Conservation (phyloP, 1,140 invertebrate species). For the Pseudomyrmex gracilis region DNA sequence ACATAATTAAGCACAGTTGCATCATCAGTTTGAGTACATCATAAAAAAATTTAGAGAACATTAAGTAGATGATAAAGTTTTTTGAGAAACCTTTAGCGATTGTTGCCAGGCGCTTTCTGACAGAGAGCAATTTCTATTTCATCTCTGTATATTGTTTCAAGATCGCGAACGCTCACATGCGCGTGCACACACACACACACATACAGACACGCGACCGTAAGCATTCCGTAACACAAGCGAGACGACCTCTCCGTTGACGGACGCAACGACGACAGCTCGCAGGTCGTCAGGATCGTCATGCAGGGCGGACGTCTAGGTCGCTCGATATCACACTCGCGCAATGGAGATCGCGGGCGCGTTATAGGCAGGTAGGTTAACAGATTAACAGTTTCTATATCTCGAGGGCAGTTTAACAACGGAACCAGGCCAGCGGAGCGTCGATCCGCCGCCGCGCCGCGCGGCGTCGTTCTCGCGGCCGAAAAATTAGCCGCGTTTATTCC, state of each 20-base stretch:
- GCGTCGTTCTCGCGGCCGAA: conserved; percentile 29
- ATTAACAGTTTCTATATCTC: conserved; percentile 74
- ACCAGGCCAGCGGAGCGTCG: conserved; percentile 72
- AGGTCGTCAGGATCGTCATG: conserved; percentile 56
- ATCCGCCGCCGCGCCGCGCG: conserved; percentile 12
- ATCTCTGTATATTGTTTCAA: neutral
- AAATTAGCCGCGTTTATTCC: conserved; percentile 14
- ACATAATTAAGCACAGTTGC: conserved; percentile 32
- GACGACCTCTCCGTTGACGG: conserved; percentile 47
- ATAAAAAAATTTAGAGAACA: neutral
- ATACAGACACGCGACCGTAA: too few relatives aligned
- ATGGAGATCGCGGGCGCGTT: conserved; percentile 60
- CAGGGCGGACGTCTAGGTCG: conserved; percentile 71
- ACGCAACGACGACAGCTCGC: neutral
- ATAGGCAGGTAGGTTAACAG: conserved; percentile 72
- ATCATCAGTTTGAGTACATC: neutral
- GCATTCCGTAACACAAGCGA: neutral
- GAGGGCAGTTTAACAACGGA: conserved; percentile 73
- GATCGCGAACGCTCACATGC: too few relatives aligned
- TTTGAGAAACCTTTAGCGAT: neutral
- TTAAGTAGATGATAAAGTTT: conserved; percentile 14
- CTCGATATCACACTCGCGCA: conserved; percentile 66
- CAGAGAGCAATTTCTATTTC: conserved; percentile 27
- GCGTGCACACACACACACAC: neutral
- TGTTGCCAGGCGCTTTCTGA: conserved; percentile 24